Evolutionary conservation across 1,140 invertebrate species (phyloP).

Genomic region (Leptestheria dahalacensis): DNA sequence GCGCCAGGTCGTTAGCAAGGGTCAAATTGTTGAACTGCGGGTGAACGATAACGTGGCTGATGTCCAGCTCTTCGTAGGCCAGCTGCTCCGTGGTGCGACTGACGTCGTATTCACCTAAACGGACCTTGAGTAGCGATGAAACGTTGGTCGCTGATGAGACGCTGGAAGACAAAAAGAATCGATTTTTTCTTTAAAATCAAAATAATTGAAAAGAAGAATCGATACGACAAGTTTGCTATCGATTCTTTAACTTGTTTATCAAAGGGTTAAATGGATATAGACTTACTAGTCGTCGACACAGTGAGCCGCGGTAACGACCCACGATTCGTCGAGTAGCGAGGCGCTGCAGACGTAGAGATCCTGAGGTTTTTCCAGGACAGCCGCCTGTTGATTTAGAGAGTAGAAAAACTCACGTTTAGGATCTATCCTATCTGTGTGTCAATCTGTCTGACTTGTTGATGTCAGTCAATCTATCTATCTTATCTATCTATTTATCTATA

Average conservation of each 20-base stretch:
- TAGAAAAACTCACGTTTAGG: too few relatives aligned
- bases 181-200: not conserved
- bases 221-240: not conserved
- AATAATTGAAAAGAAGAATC: not conserved
- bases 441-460: too few relatives aligned
- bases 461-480: too few relatives aligned
- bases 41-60: slow-evolving; percentile 23
- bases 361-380: slow-evolving; percentile 29
- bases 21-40: slow-evolving; percentile 29
- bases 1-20: slow-evolving; percentile 32
- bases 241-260: not conserved
- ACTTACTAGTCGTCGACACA: slow-evolving; percentile 36
- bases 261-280: slow-evolving; percentile 6
- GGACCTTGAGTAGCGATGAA: slow-evolving; percentile 27
- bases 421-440: too few relatives aligned
- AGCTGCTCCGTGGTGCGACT: slow-evolving; percentile 22
- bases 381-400: slow-evolving; percentile 25
- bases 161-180: not conserved
- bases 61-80: slow-evolving; percentile 23
- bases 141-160: slow-evolving; percentile 16
- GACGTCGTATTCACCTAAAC: slow-evolving; percentile 36
- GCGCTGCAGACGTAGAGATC: slow-evolving; percentile 39
- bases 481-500: too few relatives aligned
- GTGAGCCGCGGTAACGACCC: slow-evolving; percentile 44
- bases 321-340: slow-evolving; percentile 34